Evolutionary conservation across 2,113 vertebrate species (phyloP).

Genomic region (Crotalus helleri): DNA sequence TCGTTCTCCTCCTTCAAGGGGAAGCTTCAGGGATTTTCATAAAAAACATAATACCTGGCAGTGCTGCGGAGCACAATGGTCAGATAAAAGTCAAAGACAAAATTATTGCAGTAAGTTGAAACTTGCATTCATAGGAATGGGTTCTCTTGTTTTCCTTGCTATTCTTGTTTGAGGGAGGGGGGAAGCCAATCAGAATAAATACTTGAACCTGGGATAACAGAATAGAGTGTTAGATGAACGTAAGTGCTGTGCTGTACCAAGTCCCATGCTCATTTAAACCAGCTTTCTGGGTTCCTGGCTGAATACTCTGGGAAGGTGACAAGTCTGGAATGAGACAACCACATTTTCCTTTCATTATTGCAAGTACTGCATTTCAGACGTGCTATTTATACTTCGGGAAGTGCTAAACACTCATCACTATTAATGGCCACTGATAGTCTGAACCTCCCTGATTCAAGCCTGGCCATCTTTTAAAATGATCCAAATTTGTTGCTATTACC

Average conservation of each 20-base stretch:
- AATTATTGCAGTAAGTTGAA: constrained; percentile 81
- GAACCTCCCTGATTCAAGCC: neutral
- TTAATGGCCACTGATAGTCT: neutral
- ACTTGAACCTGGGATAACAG: neutral
- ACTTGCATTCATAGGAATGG: neutral
- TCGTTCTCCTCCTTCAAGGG: constrained; percentile 40
- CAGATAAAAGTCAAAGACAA: constrained; percentile 81
- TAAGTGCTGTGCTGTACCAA: neutral
- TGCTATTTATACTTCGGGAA: neutral
- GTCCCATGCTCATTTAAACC: neutral
- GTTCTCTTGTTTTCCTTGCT: neutral
- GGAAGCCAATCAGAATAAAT: neutral
- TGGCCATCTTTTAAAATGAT: neutral
- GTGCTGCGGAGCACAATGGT: constrained; percentile 81
- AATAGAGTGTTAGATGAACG: neutral
- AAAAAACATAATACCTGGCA: constrained; percentile 82
- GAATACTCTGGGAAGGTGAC: neutral
- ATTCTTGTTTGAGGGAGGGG: neutral
- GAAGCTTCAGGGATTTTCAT: constrained; percentile 84
- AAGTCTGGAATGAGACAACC: neutral
- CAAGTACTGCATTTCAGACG: neutral
- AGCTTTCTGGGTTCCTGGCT: neutral
- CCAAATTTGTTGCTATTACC: neutral
- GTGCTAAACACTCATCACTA: neutral
- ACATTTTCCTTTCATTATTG: neutral